A percentile compares a stretch with the other conserved stretches of the same genome.
phyloP scores from a whole-genome alignment of 2,113 vertebrate genomes.

The Geococcyx californianus region DNA sequence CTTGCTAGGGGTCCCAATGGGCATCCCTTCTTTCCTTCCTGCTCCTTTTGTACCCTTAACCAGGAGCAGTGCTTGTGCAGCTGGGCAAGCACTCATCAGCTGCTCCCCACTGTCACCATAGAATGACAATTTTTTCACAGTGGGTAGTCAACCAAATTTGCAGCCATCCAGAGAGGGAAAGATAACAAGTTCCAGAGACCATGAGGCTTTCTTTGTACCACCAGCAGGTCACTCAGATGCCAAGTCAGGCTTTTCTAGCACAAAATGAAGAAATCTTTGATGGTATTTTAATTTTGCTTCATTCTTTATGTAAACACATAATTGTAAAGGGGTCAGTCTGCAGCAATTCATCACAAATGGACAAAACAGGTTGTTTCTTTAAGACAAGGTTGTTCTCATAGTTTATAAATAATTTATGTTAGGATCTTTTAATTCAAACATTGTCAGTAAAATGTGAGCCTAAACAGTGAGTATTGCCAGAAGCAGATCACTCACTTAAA shows the following conservation, averaged over 20 bases:
- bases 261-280: neutral
- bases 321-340: neutral
- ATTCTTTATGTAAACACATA: neutral
- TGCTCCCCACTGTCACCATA: neutral
- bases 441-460: neutral
- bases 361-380: neutral
- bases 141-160: neutral
- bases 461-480: neutral
- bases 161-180: neutral
- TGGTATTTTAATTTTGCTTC: neutral
- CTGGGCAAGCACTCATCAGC: neutral
- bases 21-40: neutral
- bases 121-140: neutral
- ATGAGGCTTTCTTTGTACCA: neutral
- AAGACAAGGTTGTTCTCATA: neutral
- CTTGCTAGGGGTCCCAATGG: neutral
- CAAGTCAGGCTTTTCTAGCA: neutral
- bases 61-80: fast-evolving
- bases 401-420: neutral
- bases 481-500: neutral
- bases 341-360: neutral
- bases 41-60: neutral
- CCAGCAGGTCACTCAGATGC: neutral
- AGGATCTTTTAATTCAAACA: neutral
- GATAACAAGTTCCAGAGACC: neutral